Percentiles rank a stretch among this genome's conserved stretches.
These are phyloP conservation scores for Dusona sp. DNA, from an alignment of 2,888 invertebrate species.

Conservation along the genomic window DNA sequence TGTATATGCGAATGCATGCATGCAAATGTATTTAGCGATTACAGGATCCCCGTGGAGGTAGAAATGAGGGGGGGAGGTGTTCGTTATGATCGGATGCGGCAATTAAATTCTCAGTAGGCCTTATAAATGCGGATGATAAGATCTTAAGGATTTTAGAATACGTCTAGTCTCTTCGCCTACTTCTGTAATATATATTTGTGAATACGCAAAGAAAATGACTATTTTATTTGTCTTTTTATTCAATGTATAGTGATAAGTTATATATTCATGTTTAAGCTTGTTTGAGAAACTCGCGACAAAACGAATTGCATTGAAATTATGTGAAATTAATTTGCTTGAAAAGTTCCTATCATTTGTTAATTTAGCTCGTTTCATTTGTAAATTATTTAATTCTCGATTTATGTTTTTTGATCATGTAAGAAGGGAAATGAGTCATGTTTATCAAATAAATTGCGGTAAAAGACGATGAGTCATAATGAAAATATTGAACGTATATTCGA, in stretches of 20 bases:
- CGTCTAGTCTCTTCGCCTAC: neutral
- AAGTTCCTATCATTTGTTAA: neutral
- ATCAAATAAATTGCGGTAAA: neutral
- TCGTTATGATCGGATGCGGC: conserved; percentile 30
- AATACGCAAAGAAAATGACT: neutral
- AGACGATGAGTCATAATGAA: neutral
- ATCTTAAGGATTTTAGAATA: conserved; percentile 30
- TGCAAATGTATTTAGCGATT: neutral
- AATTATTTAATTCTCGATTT: neutral
- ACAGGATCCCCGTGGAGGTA: conserved; percentile 15
- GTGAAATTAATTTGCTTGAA: neutral
- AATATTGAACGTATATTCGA: neutral
- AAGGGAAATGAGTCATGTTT: neutral
- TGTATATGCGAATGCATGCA: no score
- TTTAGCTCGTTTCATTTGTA: neutral
- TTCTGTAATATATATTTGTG: neutral
- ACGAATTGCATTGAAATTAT: neutral
- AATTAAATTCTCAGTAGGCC: conserved; percentile 38
- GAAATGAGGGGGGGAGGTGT: conserved; percentile 18
- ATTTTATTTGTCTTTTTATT: neutral
- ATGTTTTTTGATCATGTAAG: neutral
- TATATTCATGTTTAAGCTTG: neutral
- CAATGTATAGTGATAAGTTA: neutral
- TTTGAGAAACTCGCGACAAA: no score
- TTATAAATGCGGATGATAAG: conserved; percentile 48